phyloP scores from a whole-genome alignment of 2,797 vertebrate genomes.

The Bryconaethiops microstoma region DNA sequence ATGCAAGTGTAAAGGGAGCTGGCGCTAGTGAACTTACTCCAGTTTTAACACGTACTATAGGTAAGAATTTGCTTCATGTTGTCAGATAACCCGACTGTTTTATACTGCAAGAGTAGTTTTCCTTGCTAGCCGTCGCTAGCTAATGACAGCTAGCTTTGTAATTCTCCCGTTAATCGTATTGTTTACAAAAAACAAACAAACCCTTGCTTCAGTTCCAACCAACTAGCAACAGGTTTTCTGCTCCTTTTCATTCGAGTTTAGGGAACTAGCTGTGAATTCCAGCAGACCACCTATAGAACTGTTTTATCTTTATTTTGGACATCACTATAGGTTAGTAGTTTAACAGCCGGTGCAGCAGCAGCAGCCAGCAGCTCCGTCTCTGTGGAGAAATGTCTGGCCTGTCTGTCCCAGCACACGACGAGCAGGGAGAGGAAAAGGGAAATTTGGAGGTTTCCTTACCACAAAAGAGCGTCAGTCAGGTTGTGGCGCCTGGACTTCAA shows the following conservation, averaged over 20 bases:
- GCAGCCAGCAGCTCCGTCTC: slow-evolving; percentile 33
- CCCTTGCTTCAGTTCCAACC: too few relatives aligned
- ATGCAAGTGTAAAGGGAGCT: not conserved
- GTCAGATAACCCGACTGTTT: not conserved
- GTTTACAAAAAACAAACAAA: slow-evolving; percentile 4
- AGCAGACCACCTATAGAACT: not conserved
- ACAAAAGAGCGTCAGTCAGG: slow-evolving; percentile 31
- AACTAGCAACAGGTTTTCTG: too few relatives aligned
- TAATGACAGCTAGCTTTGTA: not conserved
- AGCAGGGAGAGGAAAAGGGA: slow-evolving; percentile 47
- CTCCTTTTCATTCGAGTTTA: not conserved
- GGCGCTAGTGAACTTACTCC: not conserved
- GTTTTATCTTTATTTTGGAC: not conserved
- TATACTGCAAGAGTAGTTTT: not conserved
- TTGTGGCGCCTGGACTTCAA: slow-evolving; percentile 53
- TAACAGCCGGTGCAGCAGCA: not conserved
- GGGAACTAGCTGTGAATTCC: not conserved
- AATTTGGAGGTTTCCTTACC: slow-evolving; percentile 38
- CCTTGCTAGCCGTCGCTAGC: not conserved
- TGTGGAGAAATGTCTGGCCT: slow-evolving; percentile 60
- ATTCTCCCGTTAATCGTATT: not conserved
- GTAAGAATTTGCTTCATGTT: not conserved
- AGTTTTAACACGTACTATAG: not conserved
- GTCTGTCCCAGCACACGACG: slow-evolving; percentile 40
- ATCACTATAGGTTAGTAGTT: not conserved